A percentile compares a stretch with the other conserved stretches of the same genome.
Evolutionary conservation across 2,797 vertebrate species (phyloP).

Genomic region (Premnoplex brunnescens): DNA sequence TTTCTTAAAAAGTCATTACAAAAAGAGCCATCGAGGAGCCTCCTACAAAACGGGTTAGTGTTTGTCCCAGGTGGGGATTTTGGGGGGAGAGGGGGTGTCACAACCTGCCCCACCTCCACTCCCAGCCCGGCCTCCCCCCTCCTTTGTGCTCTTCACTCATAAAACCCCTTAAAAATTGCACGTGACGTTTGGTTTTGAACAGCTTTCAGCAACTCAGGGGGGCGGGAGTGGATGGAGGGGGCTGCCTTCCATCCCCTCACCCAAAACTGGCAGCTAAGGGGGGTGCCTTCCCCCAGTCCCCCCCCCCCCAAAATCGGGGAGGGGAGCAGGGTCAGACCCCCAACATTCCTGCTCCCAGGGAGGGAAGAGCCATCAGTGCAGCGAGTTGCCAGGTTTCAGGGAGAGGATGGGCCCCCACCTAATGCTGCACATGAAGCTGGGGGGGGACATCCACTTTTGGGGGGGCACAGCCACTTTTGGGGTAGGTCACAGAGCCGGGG

Average conservation of each 20-base stretch:
- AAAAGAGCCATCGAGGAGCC: neutral
- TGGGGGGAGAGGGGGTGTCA: neutral
- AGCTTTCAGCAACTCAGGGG: neutral
- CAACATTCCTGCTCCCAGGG: fast-evolving
- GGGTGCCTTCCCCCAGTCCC: neutral
- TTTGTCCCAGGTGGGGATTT: neutral
- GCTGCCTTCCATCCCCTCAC: neutral
- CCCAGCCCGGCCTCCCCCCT: neutral
- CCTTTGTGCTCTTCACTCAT: neutral
- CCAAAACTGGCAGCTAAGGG: neutral
- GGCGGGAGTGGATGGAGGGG: neutral
- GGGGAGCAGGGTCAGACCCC: neutral
- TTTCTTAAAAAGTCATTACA: neutral
- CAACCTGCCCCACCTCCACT: neutral
- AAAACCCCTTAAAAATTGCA: neutral
- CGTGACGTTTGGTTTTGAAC: neutral
- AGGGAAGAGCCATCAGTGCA: neutral
- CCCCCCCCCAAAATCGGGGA: neutral
- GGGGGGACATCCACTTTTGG: neutral
- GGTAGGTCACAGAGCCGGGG: neutral
- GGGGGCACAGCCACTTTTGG: neutral
- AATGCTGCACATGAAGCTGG: neutral
- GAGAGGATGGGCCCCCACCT: too few species aligned
- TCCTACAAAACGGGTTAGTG: neutral
- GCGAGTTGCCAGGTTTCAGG: neutral